Evolutionary conservation across 1,140 invertebrate genomes (phyloP).

Genomic region (Lucilia sericata): DNA sequence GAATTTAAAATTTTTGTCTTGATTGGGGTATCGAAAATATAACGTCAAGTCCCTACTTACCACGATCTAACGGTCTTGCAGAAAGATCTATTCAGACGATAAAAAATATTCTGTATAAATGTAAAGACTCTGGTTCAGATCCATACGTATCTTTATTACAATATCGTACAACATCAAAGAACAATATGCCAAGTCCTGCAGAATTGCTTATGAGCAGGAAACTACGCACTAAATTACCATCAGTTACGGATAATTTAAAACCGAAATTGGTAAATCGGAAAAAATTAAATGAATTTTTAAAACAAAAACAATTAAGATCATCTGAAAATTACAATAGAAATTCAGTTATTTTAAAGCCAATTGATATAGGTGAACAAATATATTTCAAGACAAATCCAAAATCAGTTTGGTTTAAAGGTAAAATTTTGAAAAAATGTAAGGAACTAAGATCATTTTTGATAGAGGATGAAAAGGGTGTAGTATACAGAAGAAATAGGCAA

Average conservation of each 20-base stretch:
- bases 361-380: conserved; percentile 27
- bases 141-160: conserved; percentile 38
- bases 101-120: conserved; percentile 40
- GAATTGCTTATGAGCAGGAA: conserved; percentile 35
- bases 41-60: conserved; percentile 44
- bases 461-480: conserved; percentile 17
- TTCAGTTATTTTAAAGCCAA: conserved; percentile 14
- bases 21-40: conserved; percentile 30
- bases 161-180: conserved; percentile 11
- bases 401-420: conserved; percentile 23
- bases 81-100: conserved; percentile 42
- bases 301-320: conserved; percentile 32
- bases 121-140: conserved; percentile 35
- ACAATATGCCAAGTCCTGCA: conserved; percentile 30
- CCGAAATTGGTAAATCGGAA: conserved; percentile 10
- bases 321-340: conserved; percentile 24
- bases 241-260: conserved; percentile 30
- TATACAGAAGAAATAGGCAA: conserved; percentile 3
- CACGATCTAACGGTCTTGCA: conserved; percentile 46
- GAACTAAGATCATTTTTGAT: conserved; percentile 27
- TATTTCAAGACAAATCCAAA: conserved; percentile 2
- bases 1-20: conserved; percentile 36
- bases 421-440: conserved; percentile 16
- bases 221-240: conserved; percentile 34
- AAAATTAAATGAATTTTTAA: conserved; percentile 18